Base-by-base conservation (phyloP, 2,113 vertebrate genomes). In the Dromaius novaehollandiae region DNA sequence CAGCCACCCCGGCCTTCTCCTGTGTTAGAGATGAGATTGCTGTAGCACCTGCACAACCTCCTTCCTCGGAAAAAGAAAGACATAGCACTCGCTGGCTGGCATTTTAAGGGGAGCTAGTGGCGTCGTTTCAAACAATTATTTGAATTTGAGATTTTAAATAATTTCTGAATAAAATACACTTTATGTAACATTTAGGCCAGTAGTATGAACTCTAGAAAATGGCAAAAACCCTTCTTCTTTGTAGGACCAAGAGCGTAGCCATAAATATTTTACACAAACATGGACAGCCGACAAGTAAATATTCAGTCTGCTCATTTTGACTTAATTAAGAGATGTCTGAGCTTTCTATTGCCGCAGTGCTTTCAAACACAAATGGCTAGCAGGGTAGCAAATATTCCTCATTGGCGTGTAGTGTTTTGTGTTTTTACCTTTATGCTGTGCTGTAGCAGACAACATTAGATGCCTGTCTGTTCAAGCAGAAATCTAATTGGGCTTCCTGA, bases 211-310 rank as follows among this genome's bases (percentile, higher is more conserved):
- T 32, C 30, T 46, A 86, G 60, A 53, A 90, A 93, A 86, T 40
- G 22, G 28, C 13, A 69, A 56, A 2, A 42, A 64, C 12, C 42
- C 9, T 42, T 13, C 9, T 22, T 94, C 8, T 83, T 94, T 74
- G 7, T 36, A 16, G 32, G 53, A 7, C 36, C 26, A 13, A 18
- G 6, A 1, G 2, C 48, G 28, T 71, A 68, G 75, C 73, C 51
- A 79, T 95, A 97, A 91, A 94, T 96, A 89, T 94, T 95, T 93
- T 42, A 95, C 89, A 88, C 69, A 80, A 38, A 50, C 34, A 8
- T 60, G 60, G 46, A 50, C 58, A 86, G 66, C 66, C 75, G 74
- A 69, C 11, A 63, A 70, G 78, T 79, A 91, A 93, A 83, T 93
- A 89, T 32, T 82, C 70, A 51, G n/a, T 66, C 89, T 88, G 58